Percentiles rank a stretch among this genome's conserved stretches.
phyloP scores from a whole-genome alignment of 2,797 vertebrate species.

The Xenopus petersii region DNA sequence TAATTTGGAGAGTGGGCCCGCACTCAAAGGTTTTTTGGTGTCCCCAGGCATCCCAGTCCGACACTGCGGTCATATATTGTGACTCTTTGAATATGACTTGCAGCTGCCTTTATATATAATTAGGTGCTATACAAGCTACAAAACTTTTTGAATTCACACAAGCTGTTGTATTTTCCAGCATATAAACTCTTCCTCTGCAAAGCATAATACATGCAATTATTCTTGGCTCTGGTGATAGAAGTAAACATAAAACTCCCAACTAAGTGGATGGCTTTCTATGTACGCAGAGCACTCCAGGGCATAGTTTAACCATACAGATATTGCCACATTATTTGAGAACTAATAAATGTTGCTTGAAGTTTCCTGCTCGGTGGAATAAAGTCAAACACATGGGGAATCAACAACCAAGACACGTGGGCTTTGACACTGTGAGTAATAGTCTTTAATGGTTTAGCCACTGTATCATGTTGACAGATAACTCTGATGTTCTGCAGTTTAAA shows the following conservation, averaged over 20 bases:
- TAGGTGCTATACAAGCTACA: not conserved
- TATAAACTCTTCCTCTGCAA: not conserved
- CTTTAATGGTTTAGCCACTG: not conserved
- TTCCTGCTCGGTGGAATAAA: slow-evolving; percentile 8
- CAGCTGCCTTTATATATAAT: too few species aligned
- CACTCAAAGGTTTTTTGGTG: too few species aligned
- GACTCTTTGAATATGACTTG: too few species aligned
- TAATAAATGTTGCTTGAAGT: slow-evolving; percentile 27
- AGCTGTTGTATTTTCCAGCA: not conserved
- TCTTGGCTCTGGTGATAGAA: not conserved
- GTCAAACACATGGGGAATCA: slow-evolving; percentile 19
- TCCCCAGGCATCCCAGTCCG: too few species aligned
- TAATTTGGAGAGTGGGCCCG: too few species aligned
- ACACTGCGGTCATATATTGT: too few species aligned
- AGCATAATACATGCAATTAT: slow-evolving; percentile 27
- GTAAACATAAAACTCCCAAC: slow-evolving; percentile 1
- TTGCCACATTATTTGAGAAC: slow-evolving; percentile 40
- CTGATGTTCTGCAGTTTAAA: not conserved
- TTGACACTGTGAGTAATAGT: slow-evolving; percentile 30
- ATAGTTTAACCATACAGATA: slow-evolving; percentile 28
- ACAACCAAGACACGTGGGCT: not conserved
- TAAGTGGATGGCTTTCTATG: not conserved
- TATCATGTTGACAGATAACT: not conserved
- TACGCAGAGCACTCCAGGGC: slow-evolving; percentile 14
- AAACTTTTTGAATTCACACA: not conserved